Conservation (phyloP, 2,888 invertebrate genomes). For the Chirona hameri region DNA sequence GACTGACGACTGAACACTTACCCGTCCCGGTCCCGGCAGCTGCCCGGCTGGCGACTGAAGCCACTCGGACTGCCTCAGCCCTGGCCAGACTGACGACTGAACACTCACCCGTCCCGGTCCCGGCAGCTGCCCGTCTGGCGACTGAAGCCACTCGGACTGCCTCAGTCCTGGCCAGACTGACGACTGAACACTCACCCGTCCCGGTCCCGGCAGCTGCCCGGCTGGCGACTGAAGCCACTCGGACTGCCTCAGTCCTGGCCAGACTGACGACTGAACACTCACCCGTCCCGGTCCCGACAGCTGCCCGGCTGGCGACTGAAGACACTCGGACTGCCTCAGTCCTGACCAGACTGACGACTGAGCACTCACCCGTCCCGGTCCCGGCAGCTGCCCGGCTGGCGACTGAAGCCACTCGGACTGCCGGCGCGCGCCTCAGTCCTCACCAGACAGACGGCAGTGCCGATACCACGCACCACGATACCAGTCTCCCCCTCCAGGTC, state of each 20-base stretch:
- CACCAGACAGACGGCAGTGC: no score
- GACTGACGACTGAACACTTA: neutral
- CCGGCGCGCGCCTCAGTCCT: constrained; percentile 34
- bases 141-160: neutral
- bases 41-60: neutral
- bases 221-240: no score
- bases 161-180: constrained; percentile 42
- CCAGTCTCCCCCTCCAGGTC: constrained; percentile 94
- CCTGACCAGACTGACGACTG: no score
- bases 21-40: constrained; percentile 33
- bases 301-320: neutral
- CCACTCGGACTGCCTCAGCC: constrained; percentile 5
- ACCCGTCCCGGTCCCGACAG: constrained; percentile 33
- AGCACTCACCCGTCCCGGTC: constrained; percentile 33
- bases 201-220: no score
- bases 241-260: no score
- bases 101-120: constrained; percentile 33
- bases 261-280: constrained; percentile 1
- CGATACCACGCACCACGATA: no score
- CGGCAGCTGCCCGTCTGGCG: constrained; percentile 13
- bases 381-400: constrained; percentile 23
- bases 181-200: neutral
- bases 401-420: neutral
- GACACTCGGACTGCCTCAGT: neutral
- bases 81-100: constrained; percentile 67